Conservation (phyloP, 2,888 invertebrate genomes). For the Heliconius sara region DNA sequence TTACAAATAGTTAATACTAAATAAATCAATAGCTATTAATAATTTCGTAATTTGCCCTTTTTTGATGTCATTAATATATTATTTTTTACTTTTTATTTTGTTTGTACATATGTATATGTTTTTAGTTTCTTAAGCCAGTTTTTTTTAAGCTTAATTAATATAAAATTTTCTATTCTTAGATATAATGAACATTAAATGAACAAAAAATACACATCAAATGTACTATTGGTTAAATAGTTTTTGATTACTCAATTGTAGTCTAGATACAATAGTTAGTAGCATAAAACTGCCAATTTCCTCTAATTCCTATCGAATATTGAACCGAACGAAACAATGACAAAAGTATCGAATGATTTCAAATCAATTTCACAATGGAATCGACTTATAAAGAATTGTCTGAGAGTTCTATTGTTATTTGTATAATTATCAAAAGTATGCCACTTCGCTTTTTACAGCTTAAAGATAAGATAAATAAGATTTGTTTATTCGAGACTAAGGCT, state of each 20-base stretch:
- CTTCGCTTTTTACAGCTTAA: not conserved
- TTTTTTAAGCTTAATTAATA: not conserved
- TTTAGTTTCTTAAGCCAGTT: not conserved
- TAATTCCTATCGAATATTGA: constrained; percentile 29
- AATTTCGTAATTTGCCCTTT: no score
- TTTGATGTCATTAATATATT: not conserved
- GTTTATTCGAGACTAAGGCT: not conserved
- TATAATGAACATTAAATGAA: not conserved
- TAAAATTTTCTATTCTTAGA: not conserved
- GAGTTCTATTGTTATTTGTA: constrained; percentile 26
- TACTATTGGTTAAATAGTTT: not conserved
- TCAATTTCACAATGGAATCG: constrained; percentile 43
- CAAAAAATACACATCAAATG: not conserved
- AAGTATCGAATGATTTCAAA: constrained; percentile 29
- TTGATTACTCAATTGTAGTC: not conserved
- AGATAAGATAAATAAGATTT: not conserved
- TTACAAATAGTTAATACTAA: no score
- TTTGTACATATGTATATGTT: no score
- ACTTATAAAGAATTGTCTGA: constrained; percentile 11
- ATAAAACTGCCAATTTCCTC: constrained; percentile 25
- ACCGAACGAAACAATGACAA: constrained; percentile 16
- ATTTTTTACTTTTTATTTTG: not conserved
- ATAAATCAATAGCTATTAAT: no score
- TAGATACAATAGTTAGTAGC: constrained; percentile 2
- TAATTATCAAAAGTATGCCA: not conserved